Evolutionary conservation across 1,140 invertebrate genomes (phyloP).

Genomic region (Chymomyza costata): DNA sequence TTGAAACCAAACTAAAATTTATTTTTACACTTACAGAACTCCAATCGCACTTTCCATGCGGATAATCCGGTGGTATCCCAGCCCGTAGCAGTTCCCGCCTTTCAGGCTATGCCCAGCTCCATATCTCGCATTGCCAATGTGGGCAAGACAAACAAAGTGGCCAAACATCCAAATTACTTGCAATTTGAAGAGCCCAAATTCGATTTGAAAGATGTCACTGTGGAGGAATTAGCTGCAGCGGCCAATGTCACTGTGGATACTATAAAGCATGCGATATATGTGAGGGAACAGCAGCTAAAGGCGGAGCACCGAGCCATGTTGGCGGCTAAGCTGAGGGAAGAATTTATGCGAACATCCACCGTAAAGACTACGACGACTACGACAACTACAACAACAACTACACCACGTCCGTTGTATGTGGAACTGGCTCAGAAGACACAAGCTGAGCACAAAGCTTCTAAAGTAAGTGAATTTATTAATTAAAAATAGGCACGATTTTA

Average conservation of each 20-base stretch:
- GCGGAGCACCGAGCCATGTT: conserved; percentile 67
- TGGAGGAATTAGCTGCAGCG: conserved; percentile 79
- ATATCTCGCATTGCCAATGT: conserved; percentile 76
- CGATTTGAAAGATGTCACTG: conserved; percentile 77
- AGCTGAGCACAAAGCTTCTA: conserved; percentile 63
- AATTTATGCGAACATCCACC: conserved; percentile 73
- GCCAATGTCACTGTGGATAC: conserved; percentile 85
- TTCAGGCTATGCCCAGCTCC: conserved; percentile 76
- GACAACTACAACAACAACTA: conserved; percentile 66
- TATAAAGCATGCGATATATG: conserved; percentile 82
- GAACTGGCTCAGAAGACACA: conserved; percentile 10
- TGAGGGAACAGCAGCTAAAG: conserved; percentile 82
- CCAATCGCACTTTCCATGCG: conserved; percentile 68
- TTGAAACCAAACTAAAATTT: no score
- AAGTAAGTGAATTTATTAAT: conserved; percentile 53
- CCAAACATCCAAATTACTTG: conserved; percentile 61
- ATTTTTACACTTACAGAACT: conserved; percentile 43
- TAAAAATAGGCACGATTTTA: no score
- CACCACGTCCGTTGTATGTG: conserved; percentile 25
- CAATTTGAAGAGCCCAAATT: conserved; percentile 69
- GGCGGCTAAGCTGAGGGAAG: conserved; percentile 56
- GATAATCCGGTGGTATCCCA: conserved; percentile 59
- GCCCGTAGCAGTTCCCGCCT: conserved; percentile 68
- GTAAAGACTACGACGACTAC: conserved; percentile 76
- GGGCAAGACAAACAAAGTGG: conserved; percentile 32